These are phyloP conservation scores for Drosophila aff. DNA, from an alignment of 1,140 invertebrate species.

Conservation along the genomic window DNA sequence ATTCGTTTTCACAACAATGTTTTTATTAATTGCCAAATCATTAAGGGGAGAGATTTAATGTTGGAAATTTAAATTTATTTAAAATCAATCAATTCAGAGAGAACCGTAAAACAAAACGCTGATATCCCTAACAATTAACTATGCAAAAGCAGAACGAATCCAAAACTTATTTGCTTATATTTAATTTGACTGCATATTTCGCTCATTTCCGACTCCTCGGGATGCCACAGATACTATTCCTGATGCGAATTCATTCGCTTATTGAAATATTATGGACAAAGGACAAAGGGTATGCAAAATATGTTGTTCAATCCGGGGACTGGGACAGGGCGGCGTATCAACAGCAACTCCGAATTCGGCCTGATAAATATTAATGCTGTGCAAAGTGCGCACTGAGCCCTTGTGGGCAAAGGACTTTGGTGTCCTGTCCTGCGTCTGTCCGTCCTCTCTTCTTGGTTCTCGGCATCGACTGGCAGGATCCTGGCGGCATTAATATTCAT, in stretches of 20 bases:
- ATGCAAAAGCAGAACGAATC: background rate
- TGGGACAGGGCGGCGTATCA: conserved; percentile 20
- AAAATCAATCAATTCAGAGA: background rate
- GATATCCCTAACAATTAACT: background rate
- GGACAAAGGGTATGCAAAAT: conserved; percentile 66
- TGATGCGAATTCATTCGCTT: conserved; percentile 54
- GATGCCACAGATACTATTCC: conserved; percentile 25
- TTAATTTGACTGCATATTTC: background rate
- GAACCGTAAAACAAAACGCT: too few species aligned
- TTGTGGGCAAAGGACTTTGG: conserved; percentile 80
- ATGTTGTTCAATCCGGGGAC: conserved; percentile 35
- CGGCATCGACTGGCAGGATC: conserved; percentile 62
- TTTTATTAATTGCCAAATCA: too few species aligned
- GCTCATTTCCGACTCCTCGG: background rate
- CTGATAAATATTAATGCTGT: conserved; percentile 81
- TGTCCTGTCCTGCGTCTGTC: conserved; percentile 4
- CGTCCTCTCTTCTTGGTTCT: background rate
- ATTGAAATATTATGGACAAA: conserved; percentile 64
- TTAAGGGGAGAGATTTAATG: too few species aligned
- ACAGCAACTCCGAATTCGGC: conserved; percentile 61
- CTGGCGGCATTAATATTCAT: conserved; percentile 79
- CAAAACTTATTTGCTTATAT: background rate
- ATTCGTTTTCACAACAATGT: background rate
- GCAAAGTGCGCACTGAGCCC: conserved; percentile 80
- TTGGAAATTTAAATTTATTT: background rate